A percentile compares a stretch with the other conserved stretches of the same genome.
Evolutionary conservation across 2,888 invertebrate genomes (phyloP).

Genomic region (Andricus quercusramuli): DNA sequence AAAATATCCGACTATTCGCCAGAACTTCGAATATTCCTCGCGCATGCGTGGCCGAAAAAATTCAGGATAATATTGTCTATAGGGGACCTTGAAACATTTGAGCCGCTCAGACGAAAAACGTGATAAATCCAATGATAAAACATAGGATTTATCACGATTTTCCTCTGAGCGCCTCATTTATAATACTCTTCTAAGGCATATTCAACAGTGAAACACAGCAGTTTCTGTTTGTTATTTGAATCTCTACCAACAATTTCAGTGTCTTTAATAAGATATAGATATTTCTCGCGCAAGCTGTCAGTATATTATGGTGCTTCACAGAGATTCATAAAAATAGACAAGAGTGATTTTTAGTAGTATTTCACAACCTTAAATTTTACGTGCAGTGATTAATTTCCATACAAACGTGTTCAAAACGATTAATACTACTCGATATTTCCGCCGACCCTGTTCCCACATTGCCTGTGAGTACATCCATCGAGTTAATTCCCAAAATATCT

Average conservation of each 20-base stretch:
- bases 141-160: too few relatives aligned
- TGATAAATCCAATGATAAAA: too few relatives aligned
- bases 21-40: too few relatives aligned
- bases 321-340: not conserved
- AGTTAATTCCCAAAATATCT: conserved; percentile 49
- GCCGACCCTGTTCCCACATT: conserved; percentile 50
- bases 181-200: not conserved
- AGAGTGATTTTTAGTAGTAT: not conserved
- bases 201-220: not conserved
- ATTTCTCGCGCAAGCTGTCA: too few relatives aligned
- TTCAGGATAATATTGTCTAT: not conserved
- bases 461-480: conserved; percentile 47
- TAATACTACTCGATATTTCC: not conserved
- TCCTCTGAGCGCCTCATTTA: too few relatives aligned
- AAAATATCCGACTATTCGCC: too few relatives aligned
- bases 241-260: not conserved
- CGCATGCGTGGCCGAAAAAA: too few relatives aligned
- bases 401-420: not conserved
- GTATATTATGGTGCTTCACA: too few relatives aligned
- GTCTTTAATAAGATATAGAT: not conserved
- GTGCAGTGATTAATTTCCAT: not conserved
- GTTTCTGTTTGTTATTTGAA: not conserved
- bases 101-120: too few relatives aligned
- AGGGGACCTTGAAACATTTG: not conserved
- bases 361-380: not conserved